Evolutionary conservation across 2,113 vertebrate genomes (phyloP).

Genomic region (Burhinus bistriatus): DNA sequence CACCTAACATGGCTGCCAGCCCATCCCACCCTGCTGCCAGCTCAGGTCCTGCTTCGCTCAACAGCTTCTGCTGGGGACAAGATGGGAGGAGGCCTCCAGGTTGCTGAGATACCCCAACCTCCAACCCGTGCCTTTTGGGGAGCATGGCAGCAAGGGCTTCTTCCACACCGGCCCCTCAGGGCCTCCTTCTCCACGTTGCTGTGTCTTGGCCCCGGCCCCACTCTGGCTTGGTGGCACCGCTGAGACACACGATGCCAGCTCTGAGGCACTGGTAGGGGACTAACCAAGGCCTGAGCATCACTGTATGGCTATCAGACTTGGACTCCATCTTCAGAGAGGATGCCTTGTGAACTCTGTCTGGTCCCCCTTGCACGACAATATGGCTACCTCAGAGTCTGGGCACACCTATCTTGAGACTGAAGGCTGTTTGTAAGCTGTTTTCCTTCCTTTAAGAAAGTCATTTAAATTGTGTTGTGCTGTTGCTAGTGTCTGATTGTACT

Average conservation of each 20-base stretch:
- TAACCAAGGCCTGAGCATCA: background rate
- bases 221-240: accelerated
- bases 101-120: background rate
- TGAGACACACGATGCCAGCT: accelerated
- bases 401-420: background rate
- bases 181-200: background rate
- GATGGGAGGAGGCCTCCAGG: accelerated
- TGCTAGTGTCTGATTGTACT: background rate
- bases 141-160: background rate
- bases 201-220: accelerated
- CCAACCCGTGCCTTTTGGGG: accelerated
- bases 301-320: accelerated
- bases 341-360: background rate
- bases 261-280: background rate
- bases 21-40: background rate
- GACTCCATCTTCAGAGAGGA: background rate
- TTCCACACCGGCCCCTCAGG: accelerated
- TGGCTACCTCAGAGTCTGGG: background rate
- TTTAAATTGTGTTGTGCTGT: background rate
- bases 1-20: background rate
- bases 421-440: background rate
- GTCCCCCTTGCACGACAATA: background rate
- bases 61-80: background rate
- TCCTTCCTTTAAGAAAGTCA: background rate
- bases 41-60: accelerated